Evolutionary conservation across 2,888 invertebrate genomes (phyloP).

Genomic region (Thelaira solivaga): DNA sequence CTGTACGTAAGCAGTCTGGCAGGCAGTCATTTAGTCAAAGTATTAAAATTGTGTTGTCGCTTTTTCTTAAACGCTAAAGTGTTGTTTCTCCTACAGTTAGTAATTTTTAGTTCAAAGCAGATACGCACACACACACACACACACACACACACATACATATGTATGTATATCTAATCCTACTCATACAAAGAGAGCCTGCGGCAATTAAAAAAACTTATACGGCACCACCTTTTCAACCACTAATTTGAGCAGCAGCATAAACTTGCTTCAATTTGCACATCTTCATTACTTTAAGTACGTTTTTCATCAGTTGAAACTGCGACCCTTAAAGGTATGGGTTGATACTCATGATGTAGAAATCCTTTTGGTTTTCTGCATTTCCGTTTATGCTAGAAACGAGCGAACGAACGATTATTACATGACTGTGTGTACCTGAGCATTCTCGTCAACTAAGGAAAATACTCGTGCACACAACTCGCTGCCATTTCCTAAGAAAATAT

Average conservation of each 20-base stretch:
- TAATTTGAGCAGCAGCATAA: constrained; percentile 31
- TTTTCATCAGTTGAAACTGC: constrained; percentile 42
- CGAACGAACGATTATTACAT: not conserved
- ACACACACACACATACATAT: not conserved
- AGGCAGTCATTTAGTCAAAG: constrained; percentile 31
- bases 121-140: not conserved
- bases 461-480: too few relatives aligned
- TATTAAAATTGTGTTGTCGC: constrained; percentile 28
- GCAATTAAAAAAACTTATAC: constrained; percentile 54
- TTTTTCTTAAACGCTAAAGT: constrained; percentile 38
- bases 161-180: constrained; percentile 20
- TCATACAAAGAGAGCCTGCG: constrained; percentile 30
- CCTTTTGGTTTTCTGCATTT: constrained; percentile 35
- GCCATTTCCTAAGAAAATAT: constrained; percentile 4
- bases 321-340: constrained; percentile 24
- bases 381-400: constrained; percentile 7
- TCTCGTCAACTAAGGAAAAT: constrained; percentile 26
- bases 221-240: constrained; percentile 40
- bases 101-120: not conserved
- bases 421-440: not conserved
- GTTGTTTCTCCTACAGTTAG: constrained; percentile 3
- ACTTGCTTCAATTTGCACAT: constrained; percentile 7
- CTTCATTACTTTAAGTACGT: constrained; percentile 53
- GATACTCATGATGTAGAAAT: constrained; percentile 15
- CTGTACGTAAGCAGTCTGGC: not conserved